These are phyloP conservation scores for Egretta garzetta DNA, from an alignment of 2,113 vertebrate genomes.

Conservation along the genomic window DNA sequence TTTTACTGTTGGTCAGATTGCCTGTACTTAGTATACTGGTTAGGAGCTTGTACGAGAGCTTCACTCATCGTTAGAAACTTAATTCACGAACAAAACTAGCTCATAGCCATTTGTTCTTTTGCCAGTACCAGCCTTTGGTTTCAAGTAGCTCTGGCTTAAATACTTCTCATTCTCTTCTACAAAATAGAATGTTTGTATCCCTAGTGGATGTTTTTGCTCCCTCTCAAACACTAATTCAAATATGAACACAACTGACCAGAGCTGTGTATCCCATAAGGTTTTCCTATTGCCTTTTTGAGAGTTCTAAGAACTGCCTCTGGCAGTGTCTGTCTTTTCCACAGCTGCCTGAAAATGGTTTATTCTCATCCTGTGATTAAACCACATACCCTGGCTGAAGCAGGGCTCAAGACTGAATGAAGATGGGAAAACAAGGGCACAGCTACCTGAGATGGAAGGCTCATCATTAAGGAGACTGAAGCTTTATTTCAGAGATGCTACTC, in stretches of 20 bases:
- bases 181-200: not conserved
- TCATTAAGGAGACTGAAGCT: not conserved
- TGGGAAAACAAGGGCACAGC: not conserved
- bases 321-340: not conserved
- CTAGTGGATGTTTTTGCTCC: not conserved
- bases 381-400: not conserved
- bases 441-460: not conserved
- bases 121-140: not conserved
- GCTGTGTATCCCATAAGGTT: not conserved
- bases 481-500: not conserved
- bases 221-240: not conserved
- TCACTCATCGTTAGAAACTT: not conserved
- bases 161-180: not conserved
- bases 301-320: not conserved
- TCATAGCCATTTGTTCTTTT: not conserved
- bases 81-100: not conserved
- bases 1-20: not conserved
- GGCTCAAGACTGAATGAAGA: not conserved
- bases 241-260: not conserved
- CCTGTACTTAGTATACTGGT: not conserved
- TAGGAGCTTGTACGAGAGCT: not conserved
- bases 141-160: not conserved
- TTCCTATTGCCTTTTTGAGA: not conserved
- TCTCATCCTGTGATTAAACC: not conserved
- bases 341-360: not conserved